phyloP scores from a whole-genome alignment of 2,113 vertebrate genomes.

The Xyrauchen texanus region DNA sequence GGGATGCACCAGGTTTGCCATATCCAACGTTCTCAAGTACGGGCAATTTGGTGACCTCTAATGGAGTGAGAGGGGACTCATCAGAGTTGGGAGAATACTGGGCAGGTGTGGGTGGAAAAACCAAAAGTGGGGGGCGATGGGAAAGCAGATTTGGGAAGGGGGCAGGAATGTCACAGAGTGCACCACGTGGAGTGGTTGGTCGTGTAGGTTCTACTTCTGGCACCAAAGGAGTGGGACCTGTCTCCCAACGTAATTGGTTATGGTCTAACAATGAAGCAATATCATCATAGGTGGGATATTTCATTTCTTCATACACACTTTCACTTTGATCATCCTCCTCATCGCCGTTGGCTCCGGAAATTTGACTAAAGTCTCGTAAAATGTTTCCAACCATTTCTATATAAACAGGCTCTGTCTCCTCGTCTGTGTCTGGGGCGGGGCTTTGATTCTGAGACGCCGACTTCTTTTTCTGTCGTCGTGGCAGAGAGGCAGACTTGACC shows the following conservation, averaged over 20 bases:
- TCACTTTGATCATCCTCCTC: slow-evolving; percentile 89
- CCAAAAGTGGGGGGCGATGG: slow-evolving; percentile 87
- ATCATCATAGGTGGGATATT: slow-evolving; percentile 89
- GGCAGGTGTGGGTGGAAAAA: slow-evolving; percentile 90
- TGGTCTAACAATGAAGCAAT: slow-evolving; percentile 73
- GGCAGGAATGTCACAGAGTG: slow-evolving; percentile 89
- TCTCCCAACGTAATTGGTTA: slow-evolving; percentile 70
- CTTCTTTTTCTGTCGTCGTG: slow-evolving; percentile 70
- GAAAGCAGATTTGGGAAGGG: slow-evolving; percentile 94
- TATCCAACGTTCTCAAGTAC: slow-evolving; percentile 85
- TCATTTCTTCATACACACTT: slow-evolving; percentile 97
- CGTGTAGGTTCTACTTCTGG: slow-evolving; percentile 41
- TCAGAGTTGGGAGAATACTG: slow-evolving; percentile 96
- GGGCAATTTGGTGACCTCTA: slow-evolving; percentile 90
- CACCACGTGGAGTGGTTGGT: slow-evolving; percentile 76
- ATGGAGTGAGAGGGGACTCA: slow-evolving; percentile 91
- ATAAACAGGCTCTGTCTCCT: slow-evolving; percentile 93
- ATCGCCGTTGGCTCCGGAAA: slow-evolving; percentile 37
- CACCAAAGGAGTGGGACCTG: slow-evolving; percentile 54
- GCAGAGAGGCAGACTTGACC: slow-evolving; percentile 72
- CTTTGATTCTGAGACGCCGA: slow-evolving; percentile 81
- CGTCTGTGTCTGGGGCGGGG: slow-evolving; percentile 79
- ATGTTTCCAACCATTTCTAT: slow-evolving; percentile 98
- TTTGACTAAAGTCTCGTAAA: slow-evolving; percentile 80
- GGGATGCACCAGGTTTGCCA: slow-evolving; percentile 80